Base-by-base conservation (phyloP, 2,888 invertebrate genomes). In the Eulithis prunata region DNA sequence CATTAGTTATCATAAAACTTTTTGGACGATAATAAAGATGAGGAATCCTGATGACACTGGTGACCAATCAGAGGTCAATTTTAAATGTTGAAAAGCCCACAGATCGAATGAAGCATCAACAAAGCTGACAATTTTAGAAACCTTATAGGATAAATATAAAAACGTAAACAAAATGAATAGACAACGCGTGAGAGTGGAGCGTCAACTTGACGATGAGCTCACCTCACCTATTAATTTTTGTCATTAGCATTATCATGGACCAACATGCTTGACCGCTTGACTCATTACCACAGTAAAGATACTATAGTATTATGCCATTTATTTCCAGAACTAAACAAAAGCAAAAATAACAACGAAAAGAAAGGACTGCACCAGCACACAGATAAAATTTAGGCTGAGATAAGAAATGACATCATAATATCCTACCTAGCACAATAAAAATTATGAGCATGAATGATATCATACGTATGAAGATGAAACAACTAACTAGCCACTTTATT, bases 191-290 rank as follows among this genome's bases (percentile, higher is more conserved):
- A 21, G 21, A 73, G 70, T 73, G 73, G 73, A 60, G 62, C 38
- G 6, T 53, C 36, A 75, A 78, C 69, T 64, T 72, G 70, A 61
- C 66, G 79, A 82, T 88, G 87, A 87, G 78, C 81, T 87, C 85
- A 86, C 69, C 78, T 77, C 85, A 86, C 69, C 78, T 77, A 77
- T 80, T 75, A 77, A 80, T 83, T 86, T 84, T 85, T 86, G 81
- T 78, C 79, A 85, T 83, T 84, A 84, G 76, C 81, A 78, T 82
- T 82, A 84, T 84, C 78, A 78, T 75, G 76, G 41, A 41, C 75
- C 70, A 72, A 73, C 78, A 74, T 78, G 72, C 73, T 73, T 83
- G 77, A 78, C 71, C 75, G 75, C 77, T 72, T 79, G 78, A 81
- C 74, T 82, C 82, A 82, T 75, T 73, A 54, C 64, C 57, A 66